phyloP scores from a whole-genome alignment of 2,797 vertebrate species.

The Poeciliopsis infans region DNA sequence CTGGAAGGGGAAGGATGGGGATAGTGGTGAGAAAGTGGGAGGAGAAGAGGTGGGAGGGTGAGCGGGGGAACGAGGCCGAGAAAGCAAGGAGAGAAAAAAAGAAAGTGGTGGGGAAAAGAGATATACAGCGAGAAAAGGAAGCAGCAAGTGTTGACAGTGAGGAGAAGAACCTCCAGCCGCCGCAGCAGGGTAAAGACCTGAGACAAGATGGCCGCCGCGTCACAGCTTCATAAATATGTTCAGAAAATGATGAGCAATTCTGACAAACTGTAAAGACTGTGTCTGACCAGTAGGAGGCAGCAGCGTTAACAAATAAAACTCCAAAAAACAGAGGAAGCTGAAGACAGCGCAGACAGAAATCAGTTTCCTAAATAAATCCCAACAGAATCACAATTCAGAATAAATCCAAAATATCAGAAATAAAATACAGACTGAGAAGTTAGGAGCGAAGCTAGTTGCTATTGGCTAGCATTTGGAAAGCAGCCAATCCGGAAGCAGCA shows the following conservation, averaged over 20 bases:
- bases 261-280: not conserved
- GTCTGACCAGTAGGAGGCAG: not conserved
- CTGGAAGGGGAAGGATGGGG: conserved; percentile 36
- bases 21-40: conserved; percentile 43
- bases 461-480: not conserved
- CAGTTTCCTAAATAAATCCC: too few species aligned
- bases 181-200: conserved; percentile 41
- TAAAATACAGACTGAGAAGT: not conserved
- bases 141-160: conserved; percentile 52
- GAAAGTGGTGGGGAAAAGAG: conserved; percentile 31
- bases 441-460: not conserved
- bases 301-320: not conserved
- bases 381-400: too few species aligned
- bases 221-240: not conserved
- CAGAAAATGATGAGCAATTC: not conserved
- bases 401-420: not conserved
- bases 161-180: conserved; percentile 50
- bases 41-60: conserved; percentile 8
- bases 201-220: not conserved
- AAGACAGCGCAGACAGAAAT: not conserved
- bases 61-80: conserved; percentile 43
- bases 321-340: not conserved
- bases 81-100: conserved; percentile 41
- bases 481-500: not conserved
- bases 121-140: conserved; percentile 62